Base-by-base conservation (phyloP, 2,113 vertebrate genomes). In the Mustelus asterias region DNA sequence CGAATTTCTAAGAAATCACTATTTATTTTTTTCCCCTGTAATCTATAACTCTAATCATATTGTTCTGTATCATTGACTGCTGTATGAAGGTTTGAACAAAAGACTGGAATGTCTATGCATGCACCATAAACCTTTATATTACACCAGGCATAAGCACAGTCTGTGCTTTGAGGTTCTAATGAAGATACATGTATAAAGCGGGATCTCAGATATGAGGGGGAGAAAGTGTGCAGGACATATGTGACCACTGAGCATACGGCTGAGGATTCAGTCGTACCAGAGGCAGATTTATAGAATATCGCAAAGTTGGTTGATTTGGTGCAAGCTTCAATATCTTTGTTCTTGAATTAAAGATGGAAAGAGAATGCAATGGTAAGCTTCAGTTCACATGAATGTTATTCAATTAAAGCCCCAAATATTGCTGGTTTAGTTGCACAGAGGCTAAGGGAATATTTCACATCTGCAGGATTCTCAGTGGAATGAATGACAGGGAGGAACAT, bases 161-260 rank as follows among this genome's bases (percentile, higher is more conserved):
- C 72, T 95, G 69, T 95, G 94, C 88, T 76, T 95, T 95, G 37
- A 95, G 44, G 69, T 33, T 26, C 92, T 76, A 54, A 95, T 76
- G 94, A 95, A 95, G 69, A 72, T 95, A 2, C 41, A 95, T 72
- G 41, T 29, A 26, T 33, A 29, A 72, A 72, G 13, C 67, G 33
- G 44, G 16, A 9, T 72, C 69, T 76, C 41, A 72, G 69, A 72
- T 16, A 54, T 33, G 94, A 72, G 37, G 69, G 72, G 44, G 69
- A 48, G 67, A 26, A 95, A 95, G 44, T 76, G 24, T 95, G 67
- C 72, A 72, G 67, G 94, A 76, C 94, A 54, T 0, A 95, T 95
- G 72, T 72, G 69, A 95, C 33, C 69, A 76, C 94, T 54, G 69
- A 95, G 44, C 63, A 94, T 54, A 72, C 72, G 44, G 69, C 29